Evolutionary conservation across 2,113 vertebrate species (phyloP).

Genomic region (Panurus biarmicus): DNA sequence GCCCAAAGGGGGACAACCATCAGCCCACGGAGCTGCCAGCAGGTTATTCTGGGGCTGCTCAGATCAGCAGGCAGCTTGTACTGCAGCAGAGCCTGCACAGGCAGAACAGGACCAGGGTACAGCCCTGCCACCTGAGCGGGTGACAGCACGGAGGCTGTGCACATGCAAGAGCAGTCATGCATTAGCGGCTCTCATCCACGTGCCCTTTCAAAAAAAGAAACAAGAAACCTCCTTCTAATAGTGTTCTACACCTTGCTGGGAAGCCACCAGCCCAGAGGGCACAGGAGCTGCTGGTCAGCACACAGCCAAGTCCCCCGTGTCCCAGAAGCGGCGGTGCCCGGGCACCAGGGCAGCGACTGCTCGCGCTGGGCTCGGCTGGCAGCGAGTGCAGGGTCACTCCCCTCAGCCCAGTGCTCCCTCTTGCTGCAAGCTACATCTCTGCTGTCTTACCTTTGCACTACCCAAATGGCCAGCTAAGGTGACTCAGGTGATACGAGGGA

Average conservation of each 20-base stretch:
- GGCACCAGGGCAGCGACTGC: background rate
- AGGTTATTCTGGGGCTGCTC: background rate
- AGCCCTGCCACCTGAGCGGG: background rate
- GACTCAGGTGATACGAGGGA: background rate
- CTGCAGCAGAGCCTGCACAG: background rate
- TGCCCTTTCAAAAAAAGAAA: background rate
- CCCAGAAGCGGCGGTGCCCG: fast-evolving
- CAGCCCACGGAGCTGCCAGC: background rate
- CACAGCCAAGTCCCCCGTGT: background rate
- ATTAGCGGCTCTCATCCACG: background rate
- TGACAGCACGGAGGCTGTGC: background rate
- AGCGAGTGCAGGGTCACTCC: background rate
- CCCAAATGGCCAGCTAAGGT: background rate
- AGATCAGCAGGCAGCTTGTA: background rate
- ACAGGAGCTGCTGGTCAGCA: background rate
- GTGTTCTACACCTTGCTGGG: background rate
- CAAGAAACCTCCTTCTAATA: background rate
- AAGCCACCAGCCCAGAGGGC: background rate
- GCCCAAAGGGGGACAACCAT: background rate
- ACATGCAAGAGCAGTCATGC: slow-evolving; percentile 26
- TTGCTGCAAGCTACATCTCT: background rate
- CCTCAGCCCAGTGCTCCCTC: background rate
- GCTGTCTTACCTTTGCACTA: slow-evolving; percentile 21
- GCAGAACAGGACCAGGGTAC: background rate
- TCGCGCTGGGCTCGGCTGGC: background rate